Base-by-base conservation (phyloP, 1,140 invertebrate species). In the Diuraphis noxia region DNA sequence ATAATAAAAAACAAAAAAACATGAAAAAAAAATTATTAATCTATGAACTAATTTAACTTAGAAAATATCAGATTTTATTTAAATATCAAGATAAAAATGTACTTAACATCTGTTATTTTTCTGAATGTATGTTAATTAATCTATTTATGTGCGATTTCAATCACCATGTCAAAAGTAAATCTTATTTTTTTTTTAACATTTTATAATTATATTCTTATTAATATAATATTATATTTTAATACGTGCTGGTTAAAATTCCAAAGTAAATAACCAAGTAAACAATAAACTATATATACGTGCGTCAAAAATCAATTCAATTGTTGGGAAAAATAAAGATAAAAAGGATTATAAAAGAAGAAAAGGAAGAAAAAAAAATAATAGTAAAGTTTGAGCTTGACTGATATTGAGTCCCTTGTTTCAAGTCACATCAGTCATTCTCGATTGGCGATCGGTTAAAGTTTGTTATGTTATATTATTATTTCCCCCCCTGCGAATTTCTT, bases 401-500 rank as follows among this genome's bases (percentile, higher is more conserved):
- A 86, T 86, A 86, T 41, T 38, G 88, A 89, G 40, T 34, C 63
- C n/a, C n/a, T 90, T 90, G 88, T 90, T 90, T 72, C n/a, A 79
- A 90, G 63, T 81, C 30, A 36, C 88, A 90, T 90, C 88, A 40
- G 88, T 90, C 88, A 90, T 90, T 90, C 41, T 46, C 41, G 88
- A 77, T 46, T 79, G 87, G 85, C 87, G 13, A 90, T 43, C 72
- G 63, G 88, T 79, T 43, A 79, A 90, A 79, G 56, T 90, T 72
- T 90, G 88, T 79, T 77, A 90, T 79, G 88, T 90, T 77, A 46
- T 90, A 88, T 77, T 90, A 79, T 90, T 72, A 72, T 72, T 72
- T 79, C 25, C n/a, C 46, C 41, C 7, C 10, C 38, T 38, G 25
- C 49, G 21, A 21, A 4, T 79, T 90, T 46, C 21, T 38, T 46